Evolutionary conservation across 2,888 invertebrate species (phyloP).

Genomic region (Aspidiotus rigidus): DNA sequence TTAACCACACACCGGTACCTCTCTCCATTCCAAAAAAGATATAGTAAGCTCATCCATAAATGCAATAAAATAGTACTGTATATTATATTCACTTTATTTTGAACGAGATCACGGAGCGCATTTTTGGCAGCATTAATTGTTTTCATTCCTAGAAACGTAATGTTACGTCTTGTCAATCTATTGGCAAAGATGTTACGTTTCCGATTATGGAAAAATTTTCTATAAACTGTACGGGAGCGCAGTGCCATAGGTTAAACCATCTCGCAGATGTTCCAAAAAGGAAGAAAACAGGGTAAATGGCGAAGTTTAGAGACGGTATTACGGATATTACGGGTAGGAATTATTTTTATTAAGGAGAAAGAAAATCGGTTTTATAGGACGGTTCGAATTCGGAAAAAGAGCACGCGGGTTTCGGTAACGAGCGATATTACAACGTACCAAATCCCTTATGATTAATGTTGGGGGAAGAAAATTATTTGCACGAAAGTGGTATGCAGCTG

Average conservation of each 20-base stretch:
- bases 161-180: neutral
- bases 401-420: constrained; percentile 1
- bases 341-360: constrained; percentile 4
- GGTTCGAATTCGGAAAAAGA: constrained; percentile 3
- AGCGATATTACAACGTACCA: constrained; percentile 2
- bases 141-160: neutral
- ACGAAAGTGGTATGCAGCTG: constrained; percentile 4
- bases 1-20: too few species aligned
- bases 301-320: neutral
- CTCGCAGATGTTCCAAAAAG: constrained; percentile 4
- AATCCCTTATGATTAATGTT: constrained; percentile 4
- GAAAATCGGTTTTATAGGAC: constrained; percentile 1
- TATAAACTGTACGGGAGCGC: neutral
- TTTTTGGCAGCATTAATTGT: neutral
- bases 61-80: too few species aligned
- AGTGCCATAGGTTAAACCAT: neutral
- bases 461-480: constrained; percentile 3
- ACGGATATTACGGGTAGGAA: constrained; percentile 2
- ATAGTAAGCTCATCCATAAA: too few species aligned
- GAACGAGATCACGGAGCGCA: neutral
- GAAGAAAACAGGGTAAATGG: neutral
- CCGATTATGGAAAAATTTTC: neutral
- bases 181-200: neutral
- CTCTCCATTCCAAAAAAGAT: too few species aligned
- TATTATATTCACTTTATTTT: neutral